Conservation (phyloP, 1,140 invertebrate species). For the Drosophila triauraria region DNA sequence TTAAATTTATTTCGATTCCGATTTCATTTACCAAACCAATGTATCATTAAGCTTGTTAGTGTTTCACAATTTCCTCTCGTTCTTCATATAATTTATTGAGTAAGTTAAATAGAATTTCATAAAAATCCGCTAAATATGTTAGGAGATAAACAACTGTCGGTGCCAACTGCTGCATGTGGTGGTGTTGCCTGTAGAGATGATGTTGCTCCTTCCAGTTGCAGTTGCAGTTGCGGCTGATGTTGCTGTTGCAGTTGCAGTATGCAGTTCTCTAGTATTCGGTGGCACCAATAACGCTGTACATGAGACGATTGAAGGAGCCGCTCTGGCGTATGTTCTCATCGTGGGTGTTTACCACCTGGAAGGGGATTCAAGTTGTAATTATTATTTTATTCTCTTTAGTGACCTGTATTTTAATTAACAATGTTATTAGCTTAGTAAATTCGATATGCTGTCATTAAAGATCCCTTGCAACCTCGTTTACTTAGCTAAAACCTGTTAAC, state of each 20-base stretch:
- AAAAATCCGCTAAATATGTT: constrained; percentile 81
- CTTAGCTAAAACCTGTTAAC: background rate
- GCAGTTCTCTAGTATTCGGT: constrained; percentile 88
- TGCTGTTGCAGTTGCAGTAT: constrained; percentile 33
- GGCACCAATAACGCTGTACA: constrained; percentile 94
- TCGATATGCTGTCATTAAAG: background rate
- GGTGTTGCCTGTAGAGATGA: constrained; percentile 40
- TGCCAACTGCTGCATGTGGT: constrained; percentile 47
- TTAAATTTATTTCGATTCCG: constrained; percentile 67
- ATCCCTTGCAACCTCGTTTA: background rate
- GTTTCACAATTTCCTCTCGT: constrained; percentile 55
- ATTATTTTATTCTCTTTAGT: background rate
- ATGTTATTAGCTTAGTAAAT: background rate
- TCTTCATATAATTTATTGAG: constrained; percentile 75
- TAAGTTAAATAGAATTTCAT: constrained; percentile 80
- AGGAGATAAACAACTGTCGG: constrained; percentile 66
- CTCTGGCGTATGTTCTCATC: constrained; percentile 95
- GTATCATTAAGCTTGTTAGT: constrained; percentile 67
- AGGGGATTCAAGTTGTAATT: background rate
- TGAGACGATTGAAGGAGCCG: constrained; percentile 95
- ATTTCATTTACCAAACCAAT: constrained; percentile 61
- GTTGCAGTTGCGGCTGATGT: constrained; percentile 43
- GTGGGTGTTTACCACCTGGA: constrained; percentile 84
- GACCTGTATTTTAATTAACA: background rate
- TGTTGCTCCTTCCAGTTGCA: constrained; percentile 27